Evolutionary conservation across 1,140 invertebrate genomes (phyloP), one percentile per base, ranked within the genome.

Genomic region (Sitophilus oryzae): DNA sequence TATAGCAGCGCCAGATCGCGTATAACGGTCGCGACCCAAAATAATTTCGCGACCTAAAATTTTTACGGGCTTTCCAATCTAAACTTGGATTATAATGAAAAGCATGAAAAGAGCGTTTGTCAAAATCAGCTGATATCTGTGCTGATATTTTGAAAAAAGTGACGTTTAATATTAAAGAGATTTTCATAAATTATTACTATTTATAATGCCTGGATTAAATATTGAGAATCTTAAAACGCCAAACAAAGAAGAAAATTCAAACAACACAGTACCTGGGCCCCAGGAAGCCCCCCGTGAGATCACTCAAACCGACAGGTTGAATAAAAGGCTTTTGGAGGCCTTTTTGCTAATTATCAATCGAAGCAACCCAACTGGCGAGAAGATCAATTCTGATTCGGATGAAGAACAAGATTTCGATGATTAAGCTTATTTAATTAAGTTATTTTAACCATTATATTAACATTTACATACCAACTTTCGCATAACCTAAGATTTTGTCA

Each of bases 231-330:
- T 56, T 18, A 10, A 49, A 6, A 43, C n/a, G 3, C 11, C 14
- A 11, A 14, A 16, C 22, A 10, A 45, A 43, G 46, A 52, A 50
- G 11, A 14, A 43, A 30, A 53, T 42, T 19, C 34, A 9, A 36
- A 8, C 4, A 16, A 42, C 15, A 35, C 11, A 8, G 15, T 15
- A 22, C 11, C 34, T 8, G 42, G 54, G 14, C 19, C 19, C 10
- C 42, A 40, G 19, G 42, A 58, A 23, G 52, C 49, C 21, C n/a
- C n/a, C n/a, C 22, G 76, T 19, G 80, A 83, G 74, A 69, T 78
- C 55, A 80, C 76, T 11, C 77, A 79, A 67, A 84, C 80, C 1
- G 81, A 84, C 66, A 76, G 75, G 46, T 59, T 84, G 23, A 84
- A 84, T 61, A 82, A 82, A 64, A 76, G 75, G 49, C 68, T 83